Evolutionary conservation across 2,113 vertebrate species (phyloP).

Genomic region (Rhea pennata): DNA sequence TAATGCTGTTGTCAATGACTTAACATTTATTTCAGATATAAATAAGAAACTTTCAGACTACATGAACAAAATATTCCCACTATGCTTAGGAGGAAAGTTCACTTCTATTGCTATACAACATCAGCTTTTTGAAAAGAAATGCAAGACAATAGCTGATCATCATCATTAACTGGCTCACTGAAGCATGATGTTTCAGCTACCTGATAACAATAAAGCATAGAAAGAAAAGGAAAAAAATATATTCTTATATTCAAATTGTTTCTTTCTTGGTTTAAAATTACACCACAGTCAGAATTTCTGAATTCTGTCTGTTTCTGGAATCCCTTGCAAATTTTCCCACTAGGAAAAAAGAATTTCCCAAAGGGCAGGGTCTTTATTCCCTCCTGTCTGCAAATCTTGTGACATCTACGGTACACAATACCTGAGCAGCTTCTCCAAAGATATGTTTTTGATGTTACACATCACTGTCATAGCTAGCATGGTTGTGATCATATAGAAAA

Average conservation of each 20-base stretch:
- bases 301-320: background rate
- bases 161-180: background rate
- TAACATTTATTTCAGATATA: background rate
- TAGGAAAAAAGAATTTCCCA: background rate
- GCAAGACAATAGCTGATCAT: background rate
- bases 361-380: background rate
- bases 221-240: background rate
- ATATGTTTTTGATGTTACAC: background rate
- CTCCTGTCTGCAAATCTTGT: background rate
- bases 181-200: background rate
- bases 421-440: background rate
- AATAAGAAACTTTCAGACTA: background rate
- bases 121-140: background rate
- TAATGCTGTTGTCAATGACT: background rate
- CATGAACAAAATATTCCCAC: background rate
- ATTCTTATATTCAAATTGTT: background rate
- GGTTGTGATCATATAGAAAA: background rate
- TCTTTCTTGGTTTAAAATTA: background rate
- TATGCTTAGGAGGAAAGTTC: background rate
- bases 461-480: background rate
- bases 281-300: background rate
- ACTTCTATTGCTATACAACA: background rate
- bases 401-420: background rate
- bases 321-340: background rate
- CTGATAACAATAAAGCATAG: background rate